phyloP scores from a whole-genome alignment of 2,888 invertebrate species.

The Alloscopus bannaensis region DNA sequence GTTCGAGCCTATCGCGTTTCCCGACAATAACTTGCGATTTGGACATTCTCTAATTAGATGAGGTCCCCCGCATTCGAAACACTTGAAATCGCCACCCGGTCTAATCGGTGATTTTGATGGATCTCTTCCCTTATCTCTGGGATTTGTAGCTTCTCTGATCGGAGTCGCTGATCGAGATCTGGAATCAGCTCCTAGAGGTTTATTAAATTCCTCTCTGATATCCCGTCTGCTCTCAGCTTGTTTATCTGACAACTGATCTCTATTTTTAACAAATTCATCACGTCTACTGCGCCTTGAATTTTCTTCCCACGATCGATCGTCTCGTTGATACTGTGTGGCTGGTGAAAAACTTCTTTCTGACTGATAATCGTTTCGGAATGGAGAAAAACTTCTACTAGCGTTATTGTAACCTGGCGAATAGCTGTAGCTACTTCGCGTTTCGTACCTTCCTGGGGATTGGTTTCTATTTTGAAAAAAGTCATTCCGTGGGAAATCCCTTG shows the following conservation, averaged over 20 bases:
- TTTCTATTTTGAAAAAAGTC: too few species aligned
- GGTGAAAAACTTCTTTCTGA: too few species aligned
- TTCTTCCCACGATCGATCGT: background rate
- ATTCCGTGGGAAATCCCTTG: too few species aligned
- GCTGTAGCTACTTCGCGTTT: background rate
- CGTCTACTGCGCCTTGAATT: background rate
- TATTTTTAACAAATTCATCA: too few species aligned
- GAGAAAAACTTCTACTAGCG: background rate
- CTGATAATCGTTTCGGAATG: too few species aligned
- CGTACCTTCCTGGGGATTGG: background rate
- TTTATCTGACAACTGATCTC: background rate
- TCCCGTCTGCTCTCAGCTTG: background rate
- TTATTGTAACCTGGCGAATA: background rate
- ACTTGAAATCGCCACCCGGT: background rate
- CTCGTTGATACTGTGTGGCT: background rate
- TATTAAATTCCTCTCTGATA: too few species aligned
- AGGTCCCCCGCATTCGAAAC: conserved; percentile 7
- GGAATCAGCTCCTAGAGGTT: too few species aligned
- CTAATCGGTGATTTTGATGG: background rate
- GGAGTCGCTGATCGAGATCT: background rate
- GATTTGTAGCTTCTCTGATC: too few species aligned
- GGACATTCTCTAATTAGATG: conserved; percentile 21
- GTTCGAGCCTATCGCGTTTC: conserved; percentile 13
- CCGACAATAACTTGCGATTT: background rate
- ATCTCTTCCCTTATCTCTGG: background rate